These are phyloP conservation scores for Biston stratarius DNA, from an alignment of 2,888 invertebrate genomes.

Conservation along the genomic window DNA sequence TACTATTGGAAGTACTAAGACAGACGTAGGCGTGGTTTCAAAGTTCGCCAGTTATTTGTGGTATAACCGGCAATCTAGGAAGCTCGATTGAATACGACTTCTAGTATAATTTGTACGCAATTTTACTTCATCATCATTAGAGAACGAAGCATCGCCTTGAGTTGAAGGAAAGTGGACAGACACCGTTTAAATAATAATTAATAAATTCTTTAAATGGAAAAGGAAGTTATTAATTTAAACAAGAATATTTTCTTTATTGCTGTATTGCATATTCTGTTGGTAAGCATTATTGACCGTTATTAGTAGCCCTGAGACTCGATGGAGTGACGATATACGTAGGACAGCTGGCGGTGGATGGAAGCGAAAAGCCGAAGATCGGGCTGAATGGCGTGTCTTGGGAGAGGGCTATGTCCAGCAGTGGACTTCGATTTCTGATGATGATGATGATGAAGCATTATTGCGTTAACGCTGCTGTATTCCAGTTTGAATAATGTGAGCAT, in stretches of 20 bases:
- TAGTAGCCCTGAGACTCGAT: no score
- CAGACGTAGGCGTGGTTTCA: not conserved
- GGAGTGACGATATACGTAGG: no score
- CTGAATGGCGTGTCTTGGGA: no score
- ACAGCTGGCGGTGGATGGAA: no score
- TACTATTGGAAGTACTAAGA: not conserved
- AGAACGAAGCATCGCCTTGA: not conserved
- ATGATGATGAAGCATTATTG: no score
- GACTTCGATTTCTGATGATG: no score
- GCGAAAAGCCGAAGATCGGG: no score
- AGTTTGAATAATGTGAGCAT: no score
- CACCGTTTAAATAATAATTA: not conserved
- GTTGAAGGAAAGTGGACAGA: conserved; percentile 7
- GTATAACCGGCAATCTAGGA: not conserved
- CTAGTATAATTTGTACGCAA: conserved; percentile 1
- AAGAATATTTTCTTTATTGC: not conserved
- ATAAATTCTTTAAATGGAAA: not conserved
- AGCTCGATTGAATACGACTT: not conserved
- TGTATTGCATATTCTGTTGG: not conserved
- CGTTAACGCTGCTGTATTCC: no score
- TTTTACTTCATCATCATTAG: conserved; percentile 2
- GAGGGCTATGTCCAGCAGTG: no score
- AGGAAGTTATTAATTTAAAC: not conserved
- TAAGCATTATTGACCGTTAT: no score
- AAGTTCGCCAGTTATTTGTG: conserved; percentile 1